These are phyloP conservation scores for Schizopygopsis malacanthus DNA, from an alignment of 2,797 vertebrate genomes.

Conservation along the genomic window DNA sequence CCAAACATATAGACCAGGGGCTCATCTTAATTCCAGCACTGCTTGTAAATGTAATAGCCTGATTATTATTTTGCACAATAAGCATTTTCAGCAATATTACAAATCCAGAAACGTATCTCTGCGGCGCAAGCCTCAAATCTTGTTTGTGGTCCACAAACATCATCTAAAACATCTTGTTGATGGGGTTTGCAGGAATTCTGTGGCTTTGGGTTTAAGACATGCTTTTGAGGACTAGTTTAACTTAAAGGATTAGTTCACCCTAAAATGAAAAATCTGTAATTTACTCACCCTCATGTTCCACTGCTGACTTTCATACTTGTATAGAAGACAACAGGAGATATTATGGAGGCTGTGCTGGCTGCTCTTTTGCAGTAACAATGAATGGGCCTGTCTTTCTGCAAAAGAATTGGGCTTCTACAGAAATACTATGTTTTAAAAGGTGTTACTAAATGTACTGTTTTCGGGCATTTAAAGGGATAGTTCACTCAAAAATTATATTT, in stretches of 20 bases:
- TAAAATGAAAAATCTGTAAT: background rate
- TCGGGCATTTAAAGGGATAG: background rate
- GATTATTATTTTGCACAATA: slow-evolving; percentile 58
- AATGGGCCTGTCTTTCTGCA: background rate
- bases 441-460: background rate
- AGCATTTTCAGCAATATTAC: slow-evolving; percentile 44
- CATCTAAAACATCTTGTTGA: slow-evolving; percentile 67
- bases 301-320: background rate
- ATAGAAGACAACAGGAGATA: background rate
- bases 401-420: background rate
- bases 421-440: background rate
- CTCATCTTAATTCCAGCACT: slow-evolving; percentile 62
- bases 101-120: slow-evolving; percentile 64
- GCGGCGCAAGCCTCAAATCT: slow-evolving; percentile 65
- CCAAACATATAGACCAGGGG: no score
- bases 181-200: slow-evolving; percentile 24
- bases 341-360: background rate
- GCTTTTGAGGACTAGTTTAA: slow-evolving; percentile 28
- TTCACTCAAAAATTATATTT: background rate
- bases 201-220: slow-evolving; percentile 26
- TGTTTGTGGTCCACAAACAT: slow-evolving; percentile 57
- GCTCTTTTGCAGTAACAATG: background rate
- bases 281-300: background rate
- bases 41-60: slow-evolving; percentile 56
- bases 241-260: slow-evolving; percentile 3